phyloP scores from a whole-genome alignment of 2,113 vertebrate species.

The Marmota monax region DNA sequence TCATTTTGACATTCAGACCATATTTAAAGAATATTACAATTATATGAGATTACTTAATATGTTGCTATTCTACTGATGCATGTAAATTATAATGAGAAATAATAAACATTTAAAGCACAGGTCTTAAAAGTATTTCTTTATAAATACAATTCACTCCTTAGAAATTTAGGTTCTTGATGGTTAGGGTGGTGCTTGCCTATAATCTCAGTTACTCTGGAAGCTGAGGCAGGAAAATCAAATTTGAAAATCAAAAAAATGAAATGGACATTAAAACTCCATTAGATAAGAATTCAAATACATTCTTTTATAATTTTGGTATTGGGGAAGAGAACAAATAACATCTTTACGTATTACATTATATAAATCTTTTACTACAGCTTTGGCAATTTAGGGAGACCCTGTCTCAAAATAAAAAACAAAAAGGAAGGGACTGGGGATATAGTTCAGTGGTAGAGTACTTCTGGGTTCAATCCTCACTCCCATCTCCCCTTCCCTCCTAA shows the following conservation, averaged over 20 bases:
- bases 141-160: conserved; percentile 44
- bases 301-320: conserved; percentile 29
- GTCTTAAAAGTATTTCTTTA: conserved; percentile 39
- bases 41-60: background rate
- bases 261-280: conserved; percentile 24
- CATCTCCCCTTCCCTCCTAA: background rate
- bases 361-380: conserved; percentile 20
- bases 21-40: conserved; percentile 55
- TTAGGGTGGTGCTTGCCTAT: too few species aligned
- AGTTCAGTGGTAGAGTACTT: too few species aligned
- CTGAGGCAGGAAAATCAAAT: too few species aligned
- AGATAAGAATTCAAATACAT: conserved; percentile 32
- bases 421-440: too few species aligned
- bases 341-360: background rate
- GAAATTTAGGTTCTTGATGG: conserved; percentile 13
- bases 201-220: too few species aligned
- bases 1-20: conserved; percentile 21
- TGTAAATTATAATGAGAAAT: conserved; percentile 41
- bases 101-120: conserved; percentile 37
- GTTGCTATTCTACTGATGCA: background rate
- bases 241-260: conserved; percentile 10
- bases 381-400: too few species aligned
- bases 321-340: conserved; percentile 37
- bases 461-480: too few species aligned
- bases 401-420: too few species aligned